phyloP scores from a whole-genome alignment of 1,140 invertebrate genomes.

The Procambarus clarkii region DNA sequence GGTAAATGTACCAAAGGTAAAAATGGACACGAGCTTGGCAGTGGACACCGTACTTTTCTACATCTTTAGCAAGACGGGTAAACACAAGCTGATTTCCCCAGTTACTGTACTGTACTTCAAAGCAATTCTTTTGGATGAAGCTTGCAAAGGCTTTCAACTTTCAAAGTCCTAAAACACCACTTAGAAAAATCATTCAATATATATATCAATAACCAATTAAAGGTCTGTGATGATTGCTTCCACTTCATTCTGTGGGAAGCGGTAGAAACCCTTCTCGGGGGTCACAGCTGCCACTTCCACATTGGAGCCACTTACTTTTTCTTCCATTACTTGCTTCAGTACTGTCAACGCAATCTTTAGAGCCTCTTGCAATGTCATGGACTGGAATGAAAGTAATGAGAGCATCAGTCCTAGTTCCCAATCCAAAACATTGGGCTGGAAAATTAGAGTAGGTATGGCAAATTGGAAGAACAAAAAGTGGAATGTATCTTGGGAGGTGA shows the following conservation, averaged over 20 bases:
- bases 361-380: conserved; percentile 97
- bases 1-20: background rate
- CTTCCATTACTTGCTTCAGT: conserved; percentile 99
- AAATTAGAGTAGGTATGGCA: too few relatives aligned
- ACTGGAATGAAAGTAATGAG: conserved; percentile 80
- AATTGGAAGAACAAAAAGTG: too few relatives aligned
- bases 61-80: background rate
- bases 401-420: background rate
- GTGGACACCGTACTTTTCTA: background rate
- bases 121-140: background rate
- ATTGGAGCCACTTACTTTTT: conserved; percentile 97
- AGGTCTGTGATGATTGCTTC: conserved; percentile 68
- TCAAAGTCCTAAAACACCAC: conserved; percentile 3
- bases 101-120: background rate
- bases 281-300: conserved; percentile 98
- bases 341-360: conserved; percentile 94
- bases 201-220: conserved; percentile 26
- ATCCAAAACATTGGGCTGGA: too few relatives aligned
- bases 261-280: conserved; percentile 86
- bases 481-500: too few relatives aligned
- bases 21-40: background rate
- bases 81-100: background rate
- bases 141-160: background rate
- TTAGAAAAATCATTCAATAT: conserved; percentile 3
- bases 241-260: conserved; percentile 69